These are phyloP conservation scores for Calliopum simillimum DNA, from an alignment of 2,888 invertebrate genomes.

Conservation along the genomic window DNA sequence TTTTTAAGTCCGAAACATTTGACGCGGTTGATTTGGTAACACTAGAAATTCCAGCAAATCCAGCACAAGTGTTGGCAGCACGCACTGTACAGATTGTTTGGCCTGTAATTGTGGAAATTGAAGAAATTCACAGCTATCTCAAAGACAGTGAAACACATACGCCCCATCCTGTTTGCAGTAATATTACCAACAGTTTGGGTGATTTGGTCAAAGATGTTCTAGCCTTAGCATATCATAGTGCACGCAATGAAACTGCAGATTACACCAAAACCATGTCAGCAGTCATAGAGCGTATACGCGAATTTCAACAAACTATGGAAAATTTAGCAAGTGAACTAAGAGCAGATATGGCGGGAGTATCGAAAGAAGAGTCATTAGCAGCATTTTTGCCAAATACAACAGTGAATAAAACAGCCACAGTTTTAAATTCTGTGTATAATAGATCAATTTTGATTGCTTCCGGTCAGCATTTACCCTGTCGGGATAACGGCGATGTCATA, in stretches of 20 bases:
- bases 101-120: constrained; percentile 55
- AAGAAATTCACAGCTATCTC: constrained; percentile 48
- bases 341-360: background rate
- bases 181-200: constrained; percentile 47
- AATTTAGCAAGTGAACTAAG: constrained; percentile 32
- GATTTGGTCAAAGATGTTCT: constrained; percentile 53
- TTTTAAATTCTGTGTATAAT: no score
- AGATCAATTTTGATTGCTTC: no score
- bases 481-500: constrained; percentile 47
- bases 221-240: constrained; percentile 46
- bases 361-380: background rate
- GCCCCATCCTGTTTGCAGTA: constrained; percentile 44
- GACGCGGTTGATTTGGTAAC: constrained; percentile 44
- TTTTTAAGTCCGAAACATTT: constrained; percentile 44
- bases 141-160: constrained; percentile 43
- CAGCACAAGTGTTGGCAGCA: constrained; percentile 56
- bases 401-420: no score
- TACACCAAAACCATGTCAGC: constrained; percentile 46
- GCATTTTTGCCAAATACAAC: no score
- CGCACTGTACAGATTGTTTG: constrained; percentile 56
- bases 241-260: constrained; percentile 27
- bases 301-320: constrained; percentile 48
- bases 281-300: constrained; percentile 52
- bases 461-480: constrained; percentile 30
- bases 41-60: constrained; percentile 52